Evolutionary conservation across 2,888 invertebrate genomes (phyloP).

Genomic region (Dyspetes luteomarginatus): DNA sequence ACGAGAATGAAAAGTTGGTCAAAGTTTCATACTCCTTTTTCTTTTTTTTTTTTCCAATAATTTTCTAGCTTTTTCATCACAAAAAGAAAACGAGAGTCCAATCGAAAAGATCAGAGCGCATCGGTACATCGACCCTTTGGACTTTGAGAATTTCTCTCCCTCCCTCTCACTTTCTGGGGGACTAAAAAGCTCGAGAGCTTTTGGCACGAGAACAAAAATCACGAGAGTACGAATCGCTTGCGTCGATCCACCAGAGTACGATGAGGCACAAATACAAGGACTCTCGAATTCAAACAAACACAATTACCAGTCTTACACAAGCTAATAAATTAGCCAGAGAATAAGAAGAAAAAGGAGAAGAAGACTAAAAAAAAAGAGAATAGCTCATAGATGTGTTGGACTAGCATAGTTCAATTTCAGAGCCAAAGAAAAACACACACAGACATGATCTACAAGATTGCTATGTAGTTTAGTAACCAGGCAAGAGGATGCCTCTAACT

Average conservation of each 20-base stretch:
- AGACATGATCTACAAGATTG: neutral
- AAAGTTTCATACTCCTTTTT: neutral
- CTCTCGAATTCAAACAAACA: slow-evolving; percentile 1
- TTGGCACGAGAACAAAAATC: slow-evolving; percentile 65
- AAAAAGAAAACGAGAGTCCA: neutral
- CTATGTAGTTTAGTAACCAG: slow-evolving; percentile 9
- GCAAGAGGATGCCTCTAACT: neutral
- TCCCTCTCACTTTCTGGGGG: slow-evolving; percentile 13
- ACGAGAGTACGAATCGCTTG: slow-evolving; percentile 54
- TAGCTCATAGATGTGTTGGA: neutral
- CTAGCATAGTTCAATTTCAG: slow-evolving; percentile 28
- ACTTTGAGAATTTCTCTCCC: slow-evolving; percentile 12
- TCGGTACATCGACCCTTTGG: slow-evolving; percentile 54
- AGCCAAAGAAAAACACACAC: slow-evolving; percentile 48
- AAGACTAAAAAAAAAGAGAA: neutral
- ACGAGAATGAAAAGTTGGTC: neutral
- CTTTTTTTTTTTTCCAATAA: no score
- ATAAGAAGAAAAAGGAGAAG: neutral
- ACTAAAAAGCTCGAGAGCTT: slow-evolving; percentile 17
- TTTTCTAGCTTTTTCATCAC: neutral
- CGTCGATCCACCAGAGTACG: slow-evolving; percentile 63
- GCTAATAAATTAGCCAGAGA: slow-evolving; percentile 42
- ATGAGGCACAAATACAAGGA: slow-evolving; percentile 11
- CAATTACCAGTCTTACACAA: neutral
- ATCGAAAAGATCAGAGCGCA: slow-evolving; percentile 18